These are phyloP conservation scores for Aurelia aurita complex sp. Pacific DNA, from an alignment of 30 jellyfish, hydroid and myxozoan species.

Conservation along the genomic window DNA sequence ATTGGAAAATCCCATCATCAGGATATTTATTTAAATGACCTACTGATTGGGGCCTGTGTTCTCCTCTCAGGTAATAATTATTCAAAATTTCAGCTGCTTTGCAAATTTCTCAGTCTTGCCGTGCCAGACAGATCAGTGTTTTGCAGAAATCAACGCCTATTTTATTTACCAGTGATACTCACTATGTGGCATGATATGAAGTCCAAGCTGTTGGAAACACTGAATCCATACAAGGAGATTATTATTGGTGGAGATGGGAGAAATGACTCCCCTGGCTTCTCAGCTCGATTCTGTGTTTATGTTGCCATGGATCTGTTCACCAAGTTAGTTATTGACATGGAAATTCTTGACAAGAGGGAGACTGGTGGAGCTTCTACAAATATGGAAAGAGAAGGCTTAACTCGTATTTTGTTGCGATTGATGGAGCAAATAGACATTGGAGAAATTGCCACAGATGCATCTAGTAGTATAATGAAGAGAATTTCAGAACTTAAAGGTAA, in stretches of 20 bases:
- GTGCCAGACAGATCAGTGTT: constrained; percentile 2
- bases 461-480: background rate
- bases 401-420: constrained; percentile 12
- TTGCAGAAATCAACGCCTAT: background rate
- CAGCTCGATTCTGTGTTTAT: constrained; percentile 36
- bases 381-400: too few species aligned
- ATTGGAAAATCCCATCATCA: too few species aligned
- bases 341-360: too few species aligned
- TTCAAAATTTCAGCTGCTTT: background rate
- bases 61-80: too few species aligned
- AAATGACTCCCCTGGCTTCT: constrained; percentile 23
- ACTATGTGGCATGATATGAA: constrained; percentile 16
- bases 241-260: constrained; percentile 32
- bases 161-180: background rate
- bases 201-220: background rate
- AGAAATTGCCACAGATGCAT: constrained; percentile 55
- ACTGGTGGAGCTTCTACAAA: too few species aligned
- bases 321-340: too few species aligned
- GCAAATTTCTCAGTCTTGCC: background rate
- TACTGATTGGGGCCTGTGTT: too few species aligned
- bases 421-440: background rate
- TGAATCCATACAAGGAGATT: background rate
- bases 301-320: background rate
- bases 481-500: constrained; percentile 5
- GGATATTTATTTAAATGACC: too few species aligned